Base-by-base conservation (phyloP, 2,888 invertebrate species). In the Listrodromus nycthemerus region DNA sequence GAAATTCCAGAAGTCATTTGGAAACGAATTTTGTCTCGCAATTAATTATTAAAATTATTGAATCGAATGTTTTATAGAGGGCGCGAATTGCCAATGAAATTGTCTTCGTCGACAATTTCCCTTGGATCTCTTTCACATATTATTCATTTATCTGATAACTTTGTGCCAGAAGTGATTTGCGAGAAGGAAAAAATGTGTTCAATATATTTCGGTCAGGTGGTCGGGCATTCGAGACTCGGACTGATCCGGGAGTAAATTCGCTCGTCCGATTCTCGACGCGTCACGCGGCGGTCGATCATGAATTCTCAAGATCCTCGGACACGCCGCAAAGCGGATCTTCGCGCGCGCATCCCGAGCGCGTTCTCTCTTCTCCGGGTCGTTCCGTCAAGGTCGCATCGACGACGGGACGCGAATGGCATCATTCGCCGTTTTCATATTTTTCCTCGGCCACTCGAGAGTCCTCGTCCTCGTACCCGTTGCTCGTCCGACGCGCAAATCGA, bases 251-350 rank as follows among this genome's bases (percentile, higher is more conserved):
- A 7, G 6, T 3, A 19, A 0, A 37, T 65, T 3, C 30, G 74
- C 30, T 24, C 63, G 50, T 21, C 37, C 48, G 33, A 63, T 74
- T 48, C 33, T 6, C 37, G 33, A 65, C 33, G 58, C 58, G 33
- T 65, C 48, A 10, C 21, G 48, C 41, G 7, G n/a, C 16, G 27
- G 24, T 61, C 33, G 63, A 63, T 50, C 63, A 50, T 33, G 75
- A 75, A 75, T 50, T 65, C 37, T 52, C 21, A 37, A 65, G 16
- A 75, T 75, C 65, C 21, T 37, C n/a, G 24, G 6, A 27, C n/a
- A n/a, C 7, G 10, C 48, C 45, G 48, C 75, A 37, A 75, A 52
- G 75, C 75, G 75, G 75, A 75, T 75, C 65, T 65, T 65, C 16
- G 33, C 37, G 65, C 33, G 75, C 63, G 65, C 75, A 65, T 75